Percentiles rank a stretch among this genome's conserved stretches.
phyloP scores from a whole-genome alignment of 2,797 vertebrate species.

The Ctenosaura bakeri region DNA sequence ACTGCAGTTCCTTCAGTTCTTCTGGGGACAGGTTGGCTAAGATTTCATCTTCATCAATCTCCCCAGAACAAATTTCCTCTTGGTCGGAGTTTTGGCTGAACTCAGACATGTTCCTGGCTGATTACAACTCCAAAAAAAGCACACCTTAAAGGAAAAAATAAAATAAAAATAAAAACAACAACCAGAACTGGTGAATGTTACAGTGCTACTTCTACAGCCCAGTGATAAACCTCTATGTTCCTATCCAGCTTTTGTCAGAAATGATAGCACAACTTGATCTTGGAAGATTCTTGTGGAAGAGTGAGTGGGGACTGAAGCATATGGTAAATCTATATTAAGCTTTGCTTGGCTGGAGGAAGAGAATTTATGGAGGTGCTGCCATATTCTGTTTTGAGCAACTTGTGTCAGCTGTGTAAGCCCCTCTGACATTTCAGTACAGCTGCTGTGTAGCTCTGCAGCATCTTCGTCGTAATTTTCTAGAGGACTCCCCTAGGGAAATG shows the following conservation, averaged over 20 bases:
- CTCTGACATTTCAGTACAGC: conserved; percentile 85
- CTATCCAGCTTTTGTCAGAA: conserved; percentile 55
- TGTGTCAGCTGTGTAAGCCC: conserved; percentile 84
- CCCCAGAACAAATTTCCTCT: conserved; percentile 81
- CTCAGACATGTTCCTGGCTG: conserved; percentile 78
- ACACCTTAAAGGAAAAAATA: not conserved
- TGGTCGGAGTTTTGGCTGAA: conserved; percentile 77
- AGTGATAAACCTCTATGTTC: conserved; percentile 39
- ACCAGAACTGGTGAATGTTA: not conserved
- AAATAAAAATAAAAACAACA: not conserved
- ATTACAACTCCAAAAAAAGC: conserved; percentile 14
- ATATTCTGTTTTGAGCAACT: conserved; percentile 81
- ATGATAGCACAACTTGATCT: conserved; percentile 41
- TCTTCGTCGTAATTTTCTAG: conserved; percentile 47
- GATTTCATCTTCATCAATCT: conserved; percentile 95
- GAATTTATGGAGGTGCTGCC: conserved; percentile 78
- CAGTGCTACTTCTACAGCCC: not conserved
- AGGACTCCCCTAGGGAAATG: conserved; percentile 30
- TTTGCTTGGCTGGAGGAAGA: conserved; percentile 70
- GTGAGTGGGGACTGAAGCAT: conserved; percentile 42
- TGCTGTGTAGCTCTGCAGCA: conserved; percentile 60
- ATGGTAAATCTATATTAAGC: conserved; percentile 84
- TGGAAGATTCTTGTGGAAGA: conserved; percentile 43
- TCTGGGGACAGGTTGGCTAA: conserved; percentile 94
- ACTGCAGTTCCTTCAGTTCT: conserved; percentile 93